Evolutionary conservation across 2,888 invertebrate genomes (phyloP).

Genomic region (Litoditis marina): DNA sequence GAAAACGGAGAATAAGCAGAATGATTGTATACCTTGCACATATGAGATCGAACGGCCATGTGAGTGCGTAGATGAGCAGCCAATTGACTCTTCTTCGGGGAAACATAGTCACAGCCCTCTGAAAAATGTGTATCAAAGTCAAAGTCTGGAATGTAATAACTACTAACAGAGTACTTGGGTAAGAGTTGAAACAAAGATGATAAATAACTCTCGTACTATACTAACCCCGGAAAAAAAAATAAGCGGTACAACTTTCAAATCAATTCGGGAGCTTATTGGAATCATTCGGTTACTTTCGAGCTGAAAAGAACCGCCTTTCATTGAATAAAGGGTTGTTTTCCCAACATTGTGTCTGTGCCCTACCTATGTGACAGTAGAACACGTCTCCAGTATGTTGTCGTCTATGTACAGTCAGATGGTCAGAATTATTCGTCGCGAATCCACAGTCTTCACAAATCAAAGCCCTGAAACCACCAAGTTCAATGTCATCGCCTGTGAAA

Average conservation of each 20-base stretch:
- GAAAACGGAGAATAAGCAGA: not conserved
- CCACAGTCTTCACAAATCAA: slow-evolving; percentile 72
- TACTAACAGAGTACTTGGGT: not conserved
- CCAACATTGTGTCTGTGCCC: too few relatives aligned
- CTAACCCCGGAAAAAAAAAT: too few relatives aligned
- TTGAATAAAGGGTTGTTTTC: not conserved
- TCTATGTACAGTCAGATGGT: slow-evolving; percentile 71
- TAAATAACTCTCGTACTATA: too few relatives aligned
- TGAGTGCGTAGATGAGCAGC: slow-evolving; percentile 71
- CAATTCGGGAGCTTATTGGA: too few relatives aligned
- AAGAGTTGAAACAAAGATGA: not conserved
- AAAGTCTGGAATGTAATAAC: not conserved
- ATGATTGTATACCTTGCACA: slow-evolving; percentile 64
- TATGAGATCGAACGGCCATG: slow-evolving; percentile 66
- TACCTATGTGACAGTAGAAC: slow-evolving; percentile 67
- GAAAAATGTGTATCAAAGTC: slow-evolving; percentile 9
- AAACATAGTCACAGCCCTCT: slow-evolving; percentile 33
- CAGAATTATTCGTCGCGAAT: slow-evolving; percentile 71
- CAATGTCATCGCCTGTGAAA: too few relatives aligned
- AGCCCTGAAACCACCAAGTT: too few relatives aligned
- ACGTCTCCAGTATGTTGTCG: slow-evolving; percentile 71
- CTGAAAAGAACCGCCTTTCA: not conserved
- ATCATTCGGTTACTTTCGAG: not conserved
- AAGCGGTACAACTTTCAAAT: too few relatives aligned
- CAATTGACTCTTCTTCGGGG: slow-evolving; percentile 70